Evolutionary conservation across 2,888 invertebrate species (phyloP), one percentile per base, ranked within the genome.

Genomic region (Watsonalla cultraria): DNA sequence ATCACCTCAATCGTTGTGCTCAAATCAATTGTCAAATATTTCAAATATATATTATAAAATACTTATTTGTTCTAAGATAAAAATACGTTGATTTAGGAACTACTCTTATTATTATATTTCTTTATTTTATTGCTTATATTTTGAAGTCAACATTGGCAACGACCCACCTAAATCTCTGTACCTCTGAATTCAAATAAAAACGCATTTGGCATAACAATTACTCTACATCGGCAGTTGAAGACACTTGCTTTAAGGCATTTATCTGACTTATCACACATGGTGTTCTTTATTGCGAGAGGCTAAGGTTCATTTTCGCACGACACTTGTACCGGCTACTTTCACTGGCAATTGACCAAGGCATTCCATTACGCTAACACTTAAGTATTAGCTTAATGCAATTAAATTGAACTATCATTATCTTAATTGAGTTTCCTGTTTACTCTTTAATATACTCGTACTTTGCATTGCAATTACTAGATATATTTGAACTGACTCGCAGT

Each of bases 231-330:
- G 54, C 62, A 62, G 69, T 59, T 60, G 62, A 66, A 74, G 70
- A 72, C 71, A 74, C 74, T 73, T 67, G 66, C 69, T 65, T 56
- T 74, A 74, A 74, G 74, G 74, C 74, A 68, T 62, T 58, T 42
- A 11, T 59, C 55, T 65, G 65, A 52, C 24, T 47, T 59, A 52
- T 55, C 59, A 56, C 62, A 56, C 46, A 13, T 46, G 9, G 46
- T 42, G 11, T 42, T 42, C 37, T n/a, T 51, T 55, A 54, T 53
- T 55, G 50, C 54, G 48, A 53, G 15, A 45, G 45, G 33, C 7
- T 47, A 51, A 45, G 47, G 42, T 51, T 37, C 24, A 53, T 62
- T 57, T 59, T 53, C 53, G 60, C 33, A 52, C 60, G 55, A 51
- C 54, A 53, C 62, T 52, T 51, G 49, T 42, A 45, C 8, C 55